Percentiles rank a stretch among this genome's conserved stretches.
Conservation (phyloP, 2,888 invertebrate species). For the Watsonalla cultraria region DNA sequence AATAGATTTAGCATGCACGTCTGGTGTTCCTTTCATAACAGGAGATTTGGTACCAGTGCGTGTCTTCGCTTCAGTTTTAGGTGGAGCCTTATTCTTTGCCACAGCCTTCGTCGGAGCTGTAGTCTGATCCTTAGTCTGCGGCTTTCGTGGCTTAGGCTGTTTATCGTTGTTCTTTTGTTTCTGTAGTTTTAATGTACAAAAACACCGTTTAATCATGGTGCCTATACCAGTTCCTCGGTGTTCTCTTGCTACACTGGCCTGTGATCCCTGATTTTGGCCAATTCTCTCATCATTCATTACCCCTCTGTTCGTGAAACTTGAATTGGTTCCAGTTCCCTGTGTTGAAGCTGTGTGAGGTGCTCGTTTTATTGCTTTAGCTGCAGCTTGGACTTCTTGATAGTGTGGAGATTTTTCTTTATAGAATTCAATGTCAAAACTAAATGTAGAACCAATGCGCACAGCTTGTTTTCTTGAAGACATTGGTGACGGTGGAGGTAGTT, state of each 20-base stretch:
- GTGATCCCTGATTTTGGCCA: constrained; percentile 3
- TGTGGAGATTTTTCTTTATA: constrained; percentile 21
- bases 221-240: constrained; percentile 13
- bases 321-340: not conserved
- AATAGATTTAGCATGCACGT: constrained; percentile 5
- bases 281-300: not conserved
- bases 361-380: constrained; percentile 6
- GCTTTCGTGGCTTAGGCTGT: not conserved
- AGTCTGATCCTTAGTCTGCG: not conserved
- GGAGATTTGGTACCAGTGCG: constrained; percentile 3
- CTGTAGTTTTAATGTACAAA: constrained; percentile 35
- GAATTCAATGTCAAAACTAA: constrained; percentile 38
- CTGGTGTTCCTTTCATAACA: constrained; percentile 3
- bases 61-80: not conserved
- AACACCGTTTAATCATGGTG: constrained; percentile 23
- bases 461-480: constrained; percentile 14
- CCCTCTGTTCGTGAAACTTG: not conserved
- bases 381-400: constrained; percentile 9
- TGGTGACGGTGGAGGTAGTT: not conserved
- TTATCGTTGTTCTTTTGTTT: constrained; percentile 10
- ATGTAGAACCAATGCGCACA: constrained; percentile 27
- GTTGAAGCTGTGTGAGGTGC: not conserved
- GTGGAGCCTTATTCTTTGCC: not conserved
- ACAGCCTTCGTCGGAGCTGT: not conserved
- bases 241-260: constrained; percentile 7